Percentiles rank a stretch among this genome's conserved stretches.
phyloP scores from a whole-genome alignment of 1,140 invertebrate species.

The Ladona fulva region DNA sequence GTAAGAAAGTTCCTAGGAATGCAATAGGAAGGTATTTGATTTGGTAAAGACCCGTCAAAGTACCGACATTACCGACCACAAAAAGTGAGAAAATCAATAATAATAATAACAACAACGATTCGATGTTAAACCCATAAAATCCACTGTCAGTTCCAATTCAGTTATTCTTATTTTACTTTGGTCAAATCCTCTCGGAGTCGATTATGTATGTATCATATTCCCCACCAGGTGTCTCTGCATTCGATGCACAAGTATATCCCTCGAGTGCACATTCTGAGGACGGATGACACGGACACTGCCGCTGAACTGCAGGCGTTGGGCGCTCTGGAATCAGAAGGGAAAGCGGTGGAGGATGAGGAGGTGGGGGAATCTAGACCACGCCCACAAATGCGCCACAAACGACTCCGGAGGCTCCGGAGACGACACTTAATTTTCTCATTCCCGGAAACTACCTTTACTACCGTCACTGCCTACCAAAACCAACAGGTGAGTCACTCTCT shows the following conservation, averaged over 20 bases:
- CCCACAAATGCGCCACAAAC: not conserved
- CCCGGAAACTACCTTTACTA: slow-evolving; percentile 46
- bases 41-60: no score
- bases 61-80: no score
- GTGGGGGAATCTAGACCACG: not conserved
- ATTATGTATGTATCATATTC: no score
- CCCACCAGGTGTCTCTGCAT: slow-evolving; percentile 40
- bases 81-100: no score
- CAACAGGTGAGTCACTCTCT: slow-evolving; percentile 42
- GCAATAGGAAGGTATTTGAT: no score
- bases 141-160: no score
- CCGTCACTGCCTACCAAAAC: slow-evolving; percentile 53
- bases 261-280: slow-evolving; percentile 36
- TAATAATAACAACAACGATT: no score
- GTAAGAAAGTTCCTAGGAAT: no score
- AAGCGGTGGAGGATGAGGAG: not conserved
- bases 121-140: no score
- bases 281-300: slow-evolving; percentile 18
- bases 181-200: no score
- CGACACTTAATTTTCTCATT: slow-evolving; percentile 40
- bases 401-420: not conserved
- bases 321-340: not conserved
- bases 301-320: slow-evolving; percentile 27
- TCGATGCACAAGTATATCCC: slow-evolving; percentile 48
- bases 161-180: no score